Conservation (phyloP, 92 coral and sea anemone species). For the Umimayanthus kanabou region DNA sequence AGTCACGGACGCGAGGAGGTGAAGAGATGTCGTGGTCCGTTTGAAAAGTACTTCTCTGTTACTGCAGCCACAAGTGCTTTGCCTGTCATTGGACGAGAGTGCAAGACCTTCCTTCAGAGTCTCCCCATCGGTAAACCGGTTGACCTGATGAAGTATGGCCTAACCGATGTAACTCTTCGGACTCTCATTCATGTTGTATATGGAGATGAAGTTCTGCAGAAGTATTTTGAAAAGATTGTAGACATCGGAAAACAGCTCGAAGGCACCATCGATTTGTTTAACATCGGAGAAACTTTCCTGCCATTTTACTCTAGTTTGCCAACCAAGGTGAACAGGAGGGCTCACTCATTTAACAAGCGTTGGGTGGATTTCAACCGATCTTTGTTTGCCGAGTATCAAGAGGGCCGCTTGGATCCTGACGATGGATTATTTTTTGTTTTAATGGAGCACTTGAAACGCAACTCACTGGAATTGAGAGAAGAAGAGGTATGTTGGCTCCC, state of each 20-base stretch:
- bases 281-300: constrained; percentile 67
- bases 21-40: constrained; percentile 92
- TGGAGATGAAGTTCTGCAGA: constrained; percentile 80
- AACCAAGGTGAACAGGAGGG: constrained; percentile 63
- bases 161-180: constrained; percentile 77
- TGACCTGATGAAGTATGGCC: constrained; percentile 64
- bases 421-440: constrained; percentile 77
- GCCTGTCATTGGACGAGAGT: constrained; percentile 74
- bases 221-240: constrained; percentile 61
- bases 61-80: constrained; percentile 53
- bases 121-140: constrained; percentile 68
- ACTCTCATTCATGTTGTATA: constrained; percentile 72
- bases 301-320: constrained; percentile 84
- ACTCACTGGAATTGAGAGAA: constrained; percentile 73
- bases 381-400: constrained; percentile 80
- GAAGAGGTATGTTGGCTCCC: constrained; percentile 66
- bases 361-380: constrained; percentile 75
- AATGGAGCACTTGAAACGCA: constrained; percentile 78
- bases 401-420: constrained; percentile 71
- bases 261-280: constrained; percentile 61
- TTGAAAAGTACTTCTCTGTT: constrained; percentile 85
- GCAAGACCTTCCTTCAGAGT: constrained; percentile 58
- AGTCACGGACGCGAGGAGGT: constrained; percentile 90
- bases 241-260: constrained; percentile 63
- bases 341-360: constrained; percentile 62